A percentile compares a stretch with the other conserved stretches of the same genome.
Conservation (phyloP, 2,113 vertebrate genomes). For the Sigmodon hispidus region DNA sequence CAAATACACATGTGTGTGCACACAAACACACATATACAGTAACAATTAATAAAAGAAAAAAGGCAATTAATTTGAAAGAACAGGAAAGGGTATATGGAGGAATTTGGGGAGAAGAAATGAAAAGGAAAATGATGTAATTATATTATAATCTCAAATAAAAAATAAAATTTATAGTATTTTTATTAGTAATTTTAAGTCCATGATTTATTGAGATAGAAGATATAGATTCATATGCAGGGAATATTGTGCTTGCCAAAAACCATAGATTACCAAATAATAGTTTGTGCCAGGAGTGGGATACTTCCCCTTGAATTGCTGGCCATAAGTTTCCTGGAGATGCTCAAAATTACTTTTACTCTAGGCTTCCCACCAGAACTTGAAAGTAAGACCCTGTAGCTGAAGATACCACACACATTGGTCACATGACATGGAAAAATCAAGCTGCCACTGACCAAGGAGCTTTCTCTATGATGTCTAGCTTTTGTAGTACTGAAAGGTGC, state of each 20-base stretch:
- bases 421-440: background rate
- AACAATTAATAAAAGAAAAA: background rate
- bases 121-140: background rate
- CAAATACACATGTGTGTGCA: background rate
- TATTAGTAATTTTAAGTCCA: background rate
- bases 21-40: background rate
- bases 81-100: background rate
- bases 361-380: background rate
- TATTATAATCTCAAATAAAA: background rate
- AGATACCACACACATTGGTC: background rate
- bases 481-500: background rate
- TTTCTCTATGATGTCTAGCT: background rate
- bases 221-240: background rate
- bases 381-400: background rate
- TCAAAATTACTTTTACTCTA: background rate
- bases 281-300: background rate
- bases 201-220: background rate
- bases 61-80: background rate
- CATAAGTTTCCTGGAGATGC: background rate
- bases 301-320: background rate
- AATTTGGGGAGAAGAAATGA: background rate
- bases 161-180: background rate
- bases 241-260: background rate
- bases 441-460: background rate
- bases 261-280: background rate